Base-by-base conservation (phyloP, 2,888 invertebrate species). In the Hydraecia micacea region DNA sequence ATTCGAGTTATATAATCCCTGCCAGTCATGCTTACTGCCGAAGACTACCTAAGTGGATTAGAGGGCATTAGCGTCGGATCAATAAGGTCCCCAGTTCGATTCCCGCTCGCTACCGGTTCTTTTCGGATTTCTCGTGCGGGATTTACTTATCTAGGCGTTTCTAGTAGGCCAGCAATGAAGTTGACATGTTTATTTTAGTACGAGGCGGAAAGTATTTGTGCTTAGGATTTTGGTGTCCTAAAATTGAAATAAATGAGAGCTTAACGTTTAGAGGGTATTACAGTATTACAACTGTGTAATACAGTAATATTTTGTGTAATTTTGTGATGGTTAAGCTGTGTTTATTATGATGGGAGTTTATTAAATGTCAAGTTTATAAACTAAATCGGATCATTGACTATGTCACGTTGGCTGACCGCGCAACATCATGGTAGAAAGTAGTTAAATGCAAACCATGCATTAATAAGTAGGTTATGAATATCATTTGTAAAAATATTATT, bases 31-130 rank as follows among this genome's bases (percentile, higher is more conserved):
- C 95, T 95, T 94, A 95, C 92, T 91, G 84, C 90, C 88, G 92
- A 92, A 94, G 92, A 92, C 92, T 91, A 88, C 85, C 91, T 95
- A 95, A 95, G 94, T 95, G 95, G 95, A 95, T 95, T 95, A 95
- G 89, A 91, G 89, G 89, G 95, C 90, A 94, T 95, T 95, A 95
- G 91, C 92, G 93, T 89, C 92, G 92, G 94, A 94, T 95, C 95
- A 94, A 95, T 95, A 93, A 92, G 91, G 92, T 86, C 86, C 81
- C 73, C 85, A 83, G 84, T 88, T 88, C 87, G 89, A 88, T 88
- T 90, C 88, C 77, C 80, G 76, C 72, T 78, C 66, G 84, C 89
- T 84, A 89, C 91, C 89, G 89, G 89, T 87, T 90, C 88, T 89
- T 88, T 87, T 85, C 65, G 76, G 78, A 85, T 84, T 75, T 75